phyloP scores from a whole-genome alignment of 2,113 vertebrate genomes.

The Mungos mungo region DNA sequence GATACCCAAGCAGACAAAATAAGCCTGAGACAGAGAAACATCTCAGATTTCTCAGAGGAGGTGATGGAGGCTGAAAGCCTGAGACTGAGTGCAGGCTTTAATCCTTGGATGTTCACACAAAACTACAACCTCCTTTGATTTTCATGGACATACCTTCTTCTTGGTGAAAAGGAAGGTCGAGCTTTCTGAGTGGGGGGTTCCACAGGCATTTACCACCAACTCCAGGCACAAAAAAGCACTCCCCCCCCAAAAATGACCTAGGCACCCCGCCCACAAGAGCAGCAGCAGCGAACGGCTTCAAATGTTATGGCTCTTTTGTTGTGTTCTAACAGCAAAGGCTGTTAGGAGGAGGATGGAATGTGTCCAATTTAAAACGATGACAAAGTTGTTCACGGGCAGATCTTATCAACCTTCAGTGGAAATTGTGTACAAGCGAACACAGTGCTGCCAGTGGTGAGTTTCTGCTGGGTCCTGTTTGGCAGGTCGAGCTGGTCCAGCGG shows the following conservation, averaged over 20 bases:
- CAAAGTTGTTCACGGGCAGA: not conserved
- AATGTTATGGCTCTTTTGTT: not conserved
- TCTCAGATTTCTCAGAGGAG: not conserved
- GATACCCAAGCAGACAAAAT: constrained; percentile 18
- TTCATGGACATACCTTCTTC: not conserved
- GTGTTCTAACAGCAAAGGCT: not conserved
- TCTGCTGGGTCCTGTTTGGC: constrained; percentile 43
- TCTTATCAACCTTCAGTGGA: not conserved
- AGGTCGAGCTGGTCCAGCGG: constrained; percentile 11
- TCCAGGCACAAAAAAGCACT: not conserved
- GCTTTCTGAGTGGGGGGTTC: not conserved
- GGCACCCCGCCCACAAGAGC: not conserved
- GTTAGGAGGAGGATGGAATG: not conserved
- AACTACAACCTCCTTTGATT: not conserved
- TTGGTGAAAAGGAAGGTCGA: not conserved
- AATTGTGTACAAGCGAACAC: constrained; percentile 13
- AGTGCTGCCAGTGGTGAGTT: constrained; percentile 3
- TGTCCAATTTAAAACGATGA: not conserved
- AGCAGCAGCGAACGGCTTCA: not conserved
- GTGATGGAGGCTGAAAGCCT: not conserved
- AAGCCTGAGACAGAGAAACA: not conserved
- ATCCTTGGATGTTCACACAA: not conserved
- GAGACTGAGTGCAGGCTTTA: not conserved
- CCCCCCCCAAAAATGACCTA: not conserved
- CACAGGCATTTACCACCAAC: not conserved